Evolutionary conservation across 2,888 invertebrate species (phyloP).

Genomic region (Drosophila prostipennis): DNA sequence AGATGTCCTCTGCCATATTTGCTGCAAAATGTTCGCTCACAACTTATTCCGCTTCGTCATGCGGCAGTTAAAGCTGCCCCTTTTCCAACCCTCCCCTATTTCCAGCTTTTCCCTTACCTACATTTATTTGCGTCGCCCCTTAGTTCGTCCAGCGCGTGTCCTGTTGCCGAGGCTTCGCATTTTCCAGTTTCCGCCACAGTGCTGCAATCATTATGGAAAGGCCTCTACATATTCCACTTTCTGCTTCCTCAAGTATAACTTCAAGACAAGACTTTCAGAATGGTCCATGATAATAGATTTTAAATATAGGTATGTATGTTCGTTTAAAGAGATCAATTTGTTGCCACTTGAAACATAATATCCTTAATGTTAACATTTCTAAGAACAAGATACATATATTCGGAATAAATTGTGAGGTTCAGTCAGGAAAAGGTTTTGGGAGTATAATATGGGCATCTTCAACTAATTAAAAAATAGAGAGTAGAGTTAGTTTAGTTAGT

Average conservation of each 20-base stretch:
- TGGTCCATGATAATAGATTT: not conserved
- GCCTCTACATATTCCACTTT: not conserved
- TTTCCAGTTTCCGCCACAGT: conserved; percentile 13
- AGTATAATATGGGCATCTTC: no score
- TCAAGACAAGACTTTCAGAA: no score
- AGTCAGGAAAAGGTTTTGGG: no score
- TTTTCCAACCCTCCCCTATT: not conserved
- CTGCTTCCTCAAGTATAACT: not conserved
- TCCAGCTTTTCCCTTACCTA: conserved; percentile 2
- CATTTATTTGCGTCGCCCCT: not conserved
- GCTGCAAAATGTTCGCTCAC: conserved; percentile 18
- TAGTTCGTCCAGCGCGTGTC: conserved; percentile 49
- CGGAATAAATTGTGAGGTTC: no score
- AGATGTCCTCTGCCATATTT: conserved; percentile 46
- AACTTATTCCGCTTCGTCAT: conserved; percentile 49
- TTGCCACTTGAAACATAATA: no score
- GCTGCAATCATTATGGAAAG: not conserved
- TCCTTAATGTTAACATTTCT: no score
- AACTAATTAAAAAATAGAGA: no score
- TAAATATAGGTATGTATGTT: no score
- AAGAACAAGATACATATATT: no score
- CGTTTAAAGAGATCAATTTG: no score
- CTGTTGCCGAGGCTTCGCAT: conserved; percentile 8
- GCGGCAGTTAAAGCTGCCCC: conserved; percentile 39
- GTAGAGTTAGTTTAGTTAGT: no score